phyloP scores from a whole-genome alignment of 1,140 invertebrate species.

The Eurytemora carolleeae region DNA sequence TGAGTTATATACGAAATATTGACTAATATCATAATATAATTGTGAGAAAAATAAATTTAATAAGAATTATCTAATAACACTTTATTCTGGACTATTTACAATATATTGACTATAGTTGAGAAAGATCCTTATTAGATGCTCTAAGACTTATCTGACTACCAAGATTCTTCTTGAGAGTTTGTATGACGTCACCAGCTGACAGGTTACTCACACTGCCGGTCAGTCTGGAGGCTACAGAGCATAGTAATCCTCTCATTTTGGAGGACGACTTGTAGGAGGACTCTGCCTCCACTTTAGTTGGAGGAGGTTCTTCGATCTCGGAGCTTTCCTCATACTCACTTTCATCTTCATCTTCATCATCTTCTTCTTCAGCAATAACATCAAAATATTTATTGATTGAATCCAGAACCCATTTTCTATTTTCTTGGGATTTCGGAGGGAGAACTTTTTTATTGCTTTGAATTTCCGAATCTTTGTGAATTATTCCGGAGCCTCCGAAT shows the following conservation, averaged over 20 bases:
- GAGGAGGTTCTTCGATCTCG: not conserved
- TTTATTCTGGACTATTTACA: no score
- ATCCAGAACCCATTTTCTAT: constrained; percentile 3
- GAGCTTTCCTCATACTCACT: not conserved
- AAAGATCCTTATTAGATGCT: not conserved
- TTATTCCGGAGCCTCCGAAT: not conserved
- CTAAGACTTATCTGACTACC: constrained; percentile 1
- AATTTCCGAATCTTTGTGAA: not conserved
- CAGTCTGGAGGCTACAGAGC: not conserved
- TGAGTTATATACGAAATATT: no score
- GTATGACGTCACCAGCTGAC: not conserved
- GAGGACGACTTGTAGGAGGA: not conserved
- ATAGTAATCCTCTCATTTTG: not conserved
- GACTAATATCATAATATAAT: no score
- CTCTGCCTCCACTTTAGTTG: no score
- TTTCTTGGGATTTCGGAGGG: not conserved
- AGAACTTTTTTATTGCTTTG: not conserved
- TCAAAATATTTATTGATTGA: constrained; percentile 6
- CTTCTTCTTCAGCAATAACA: constrained; percentile 3
- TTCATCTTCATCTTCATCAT: not conserved
- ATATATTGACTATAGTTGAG: no score
- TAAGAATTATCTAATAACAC: no score
- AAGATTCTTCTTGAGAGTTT: constrained; percentile 1
- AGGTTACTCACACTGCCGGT: not conserved
- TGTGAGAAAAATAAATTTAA: no score